Conservation (phyloP, 2,113 vertebrate species). For the Grammomys surdaster region DNA sequence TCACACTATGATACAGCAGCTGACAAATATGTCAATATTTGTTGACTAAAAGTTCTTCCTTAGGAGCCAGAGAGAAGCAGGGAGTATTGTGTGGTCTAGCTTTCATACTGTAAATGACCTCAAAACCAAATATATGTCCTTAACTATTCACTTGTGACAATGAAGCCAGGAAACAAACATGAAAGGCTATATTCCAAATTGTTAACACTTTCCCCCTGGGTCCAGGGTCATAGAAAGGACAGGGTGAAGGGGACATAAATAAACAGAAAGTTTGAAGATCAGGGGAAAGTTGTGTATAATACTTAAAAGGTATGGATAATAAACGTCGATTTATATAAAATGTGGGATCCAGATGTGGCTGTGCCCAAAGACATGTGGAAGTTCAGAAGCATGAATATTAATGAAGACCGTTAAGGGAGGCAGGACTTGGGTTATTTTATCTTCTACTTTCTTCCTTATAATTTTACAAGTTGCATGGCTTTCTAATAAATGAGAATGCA, state of each 20-base stretch:
- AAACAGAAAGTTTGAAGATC: slow-evolving; percentile 7
- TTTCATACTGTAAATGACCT: slow-evolving; percentile 1
- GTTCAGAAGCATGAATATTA: slow-evolving; percentile 18
- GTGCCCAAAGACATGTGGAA: slow-evolving; percentile 29
- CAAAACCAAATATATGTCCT: not conserved
- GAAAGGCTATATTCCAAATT: not conserved
- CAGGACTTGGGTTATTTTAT: not conserved
- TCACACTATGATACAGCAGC: not conserved
- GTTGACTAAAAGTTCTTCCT: not conserved
- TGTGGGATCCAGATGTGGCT: not conserved
- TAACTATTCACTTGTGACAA: not conserved
- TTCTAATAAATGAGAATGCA: slow-evolving; percentile 42
- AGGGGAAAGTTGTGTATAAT: not conserved
- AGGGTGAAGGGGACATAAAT: not conserved
- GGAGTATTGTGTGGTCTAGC: not conserved
- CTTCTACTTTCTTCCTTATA: slow-evolving; percentile 28
- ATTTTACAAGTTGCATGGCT: slow-evolving; percentile 37
- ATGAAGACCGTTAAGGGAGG: not conserved
- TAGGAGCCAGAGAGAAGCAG: not conserved
- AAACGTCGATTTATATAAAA: slow-evolving; percentile 22
- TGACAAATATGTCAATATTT: not conserved
- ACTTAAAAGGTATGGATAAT: slow-evolving; percentile 21
- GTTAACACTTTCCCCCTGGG: not conserved
- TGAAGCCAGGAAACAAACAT: not conserved
- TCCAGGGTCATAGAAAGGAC: not conserved